Evolutionary conservation across 2,797 vertebrate species (phyloP).

Genomic region (Enteromius thamalakanensis): DNA sequence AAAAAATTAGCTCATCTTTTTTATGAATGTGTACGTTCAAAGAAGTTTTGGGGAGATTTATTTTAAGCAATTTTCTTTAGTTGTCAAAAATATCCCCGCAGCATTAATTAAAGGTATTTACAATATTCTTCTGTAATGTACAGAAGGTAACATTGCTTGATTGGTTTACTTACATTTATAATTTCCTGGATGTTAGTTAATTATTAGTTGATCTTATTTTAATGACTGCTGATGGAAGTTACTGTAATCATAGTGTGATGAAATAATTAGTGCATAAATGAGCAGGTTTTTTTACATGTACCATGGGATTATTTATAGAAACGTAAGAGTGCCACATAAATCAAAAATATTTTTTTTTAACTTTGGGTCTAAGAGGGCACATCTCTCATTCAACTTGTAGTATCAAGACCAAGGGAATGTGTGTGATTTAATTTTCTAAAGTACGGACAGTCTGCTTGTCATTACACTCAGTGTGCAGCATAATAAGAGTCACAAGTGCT

Average conservation of each 20-base stretch:
- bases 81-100: too few relatives aligned
- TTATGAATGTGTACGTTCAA: too few relatives aligned
- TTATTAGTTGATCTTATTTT: not conserved
- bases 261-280: not conserved
- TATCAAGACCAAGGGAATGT: conserved; percentile 25
- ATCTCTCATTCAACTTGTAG: not conserved
- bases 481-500: conserved; percentile 76
- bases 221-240: not conserved
- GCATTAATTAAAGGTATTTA: too few relatives aligned
- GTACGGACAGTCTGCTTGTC: conserved; percentile 63
- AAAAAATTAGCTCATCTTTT: too few relatives aligned
- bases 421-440: conserved; percentile 69
- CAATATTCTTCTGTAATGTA: not conserved
- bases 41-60: too few relatives aligned
- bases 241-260: not conserved
- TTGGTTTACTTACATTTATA: not conserved
- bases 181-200: not conserved
- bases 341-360: not conserved
- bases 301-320: not conserved
- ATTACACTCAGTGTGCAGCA: conserved; percentile 62
- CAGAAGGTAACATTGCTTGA: not conserved
- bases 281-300: not conserved
- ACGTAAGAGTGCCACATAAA: not conserved
- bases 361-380: not conserved
- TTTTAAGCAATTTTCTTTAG: too few relatives aligned